phyloP scores from a whole-genome alignment of 2,888 invertebrate species.

The Cerastoderma edule region DNA sequence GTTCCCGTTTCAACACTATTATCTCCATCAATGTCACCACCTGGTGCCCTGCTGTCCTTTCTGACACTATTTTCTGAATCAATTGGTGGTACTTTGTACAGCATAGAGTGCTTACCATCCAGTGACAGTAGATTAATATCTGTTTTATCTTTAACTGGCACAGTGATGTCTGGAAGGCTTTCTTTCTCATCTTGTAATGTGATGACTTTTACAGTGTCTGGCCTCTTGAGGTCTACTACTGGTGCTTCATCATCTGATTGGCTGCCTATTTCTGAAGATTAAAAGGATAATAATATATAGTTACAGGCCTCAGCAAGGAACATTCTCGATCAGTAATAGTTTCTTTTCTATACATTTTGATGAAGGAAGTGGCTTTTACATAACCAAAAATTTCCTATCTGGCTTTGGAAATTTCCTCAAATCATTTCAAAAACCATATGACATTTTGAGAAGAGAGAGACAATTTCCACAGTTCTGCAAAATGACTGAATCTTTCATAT shows the following conservation, averaged over 20 bases:
- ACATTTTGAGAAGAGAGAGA: too few relatives aligned
- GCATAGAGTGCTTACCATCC: conserved; percentile 9
- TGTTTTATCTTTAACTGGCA: conserved; percentile 14
- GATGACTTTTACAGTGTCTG: conserved; percentile 11
- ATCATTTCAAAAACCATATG: too few relatives aligned
- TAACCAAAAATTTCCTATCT: too few relatives aligned
- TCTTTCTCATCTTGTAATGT: not conserved
- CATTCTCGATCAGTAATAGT: too few relatives aligned
- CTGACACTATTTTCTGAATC: not conserved
- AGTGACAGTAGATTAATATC: conserved; percentile 17
- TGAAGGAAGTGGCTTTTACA: too few relatives aligned
- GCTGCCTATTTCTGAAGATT: conserved; percentile 15
- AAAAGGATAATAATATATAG: not conserved
- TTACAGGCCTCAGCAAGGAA: too few relatives aligned
- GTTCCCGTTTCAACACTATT: conserved; percentile 1
- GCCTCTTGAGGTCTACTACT: not conserved
- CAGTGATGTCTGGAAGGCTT: not conserved
- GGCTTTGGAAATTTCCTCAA: too few relatives aligned
- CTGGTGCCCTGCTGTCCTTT: conserved; percentile 20
- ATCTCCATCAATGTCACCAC: not conserved
- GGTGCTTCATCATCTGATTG: not conserved
- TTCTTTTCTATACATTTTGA: too few relatives aligned
- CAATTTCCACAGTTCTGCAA: too few relatives aligned
- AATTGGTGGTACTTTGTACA: conserved; percentile 7
- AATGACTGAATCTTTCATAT: too few relatives aligned